Base-by-base conservation (phyloP, 2,888 invertebrate species). In the Trachelus tabidus region DNA sequence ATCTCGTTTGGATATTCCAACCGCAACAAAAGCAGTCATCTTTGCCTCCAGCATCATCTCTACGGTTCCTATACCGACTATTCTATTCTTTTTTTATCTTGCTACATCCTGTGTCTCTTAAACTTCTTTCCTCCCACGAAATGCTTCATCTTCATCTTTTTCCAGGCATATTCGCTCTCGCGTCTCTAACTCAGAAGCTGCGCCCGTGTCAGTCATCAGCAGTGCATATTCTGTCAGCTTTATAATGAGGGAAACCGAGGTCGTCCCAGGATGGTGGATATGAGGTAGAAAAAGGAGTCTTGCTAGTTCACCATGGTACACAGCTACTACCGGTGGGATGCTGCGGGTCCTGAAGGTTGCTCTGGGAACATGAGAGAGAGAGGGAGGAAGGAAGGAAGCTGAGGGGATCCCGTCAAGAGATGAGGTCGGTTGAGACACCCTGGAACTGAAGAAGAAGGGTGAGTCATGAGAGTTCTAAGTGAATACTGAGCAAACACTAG, bases 401-500 rank as follows among this genome's bases (percentile, higher is more conserved):
- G 40, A 15, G 15, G 40, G 40, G 40, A 40, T 40, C 40, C 40
- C 15, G 15, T 15, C 1, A 15, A 40, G 40, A 40, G 40, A 40
- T 15, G 40, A 40, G 40, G 40, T 40, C 40, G 40, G 40, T 40
- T 40, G 40, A 40, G 40, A 40, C 40, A 40, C 40, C 40, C 40
- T 40, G 40, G 15, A 40, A 40, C 40, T 40, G 40, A 15, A 40
- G 40, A 4, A 40, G 40, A 40, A 40, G 15, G 40, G 40, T 40
- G 40, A 40, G 15, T 40, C 40, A 40, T 83, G 83, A 77, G 81
- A 80, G 81, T 83, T 84, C 81, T 84, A 86, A 87, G 86, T 86
- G 85, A 84, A 85, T 83, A 82, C 81, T 80, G 81, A 78, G 82
- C 84, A 85, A 85, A 85, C 82, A 81, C 82, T 83, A 77, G 80